Base-by-base conservation (phyloP, 2,113 vertebrate genomes). In the Barbus barbus region DNA sequence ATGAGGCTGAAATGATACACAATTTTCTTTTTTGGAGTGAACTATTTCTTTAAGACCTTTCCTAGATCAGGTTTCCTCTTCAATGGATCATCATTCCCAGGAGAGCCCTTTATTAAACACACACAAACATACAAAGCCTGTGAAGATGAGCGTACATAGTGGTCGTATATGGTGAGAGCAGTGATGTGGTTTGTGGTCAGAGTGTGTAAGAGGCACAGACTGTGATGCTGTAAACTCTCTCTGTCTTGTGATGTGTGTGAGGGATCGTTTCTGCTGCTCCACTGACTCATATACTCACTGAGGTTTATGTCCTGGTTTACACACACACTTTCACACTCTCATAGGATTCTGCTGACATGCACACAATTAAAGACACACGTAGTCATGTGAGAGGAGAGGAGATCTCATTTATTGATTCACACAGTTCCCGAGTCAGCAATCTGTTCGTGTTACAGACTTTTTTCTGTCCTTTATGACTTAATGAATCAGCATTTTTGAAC, bases 391-490 rank as follows among this genome's bases (percentile, higher is more conserved):
- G 28, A 38, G 33, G 36, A 72, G 44, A 65, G 33, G 36, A 72
- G 44, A 65, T 80, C 58, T 63, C 60, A 69, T 61, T 33, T 76
- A 85, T 81, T 72, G 81, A 83, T 83, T 58, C 61, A 69, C 44
- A 69, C 75, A 83, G 61, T 20, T 75, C 72, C 77, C 78, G 84
- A 88, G 51, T 88, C 87, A 85, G 87, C 84, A 72, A 33, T 87
- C 69, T 74, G 5, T 60, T 63, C 48, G 22, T 31, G 22, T 78
- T 46, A 46, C 87, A 86, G 75, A 83, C 88, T 89, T 67, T 33
- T 31, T 24, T 63, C 22, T 81, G n/a, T 75, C 26, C 46, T 82
- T 61, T 41, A 12, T 61, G 65, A 71, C 28, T 20, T 75, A 78
- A 20, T 48, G 13, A 48, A 48, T 48, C 46, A 48, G 46, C 46